A percentile compares a stretch with the other conserved stretches of the same genome.
These are phyloP conservation scores for Hepsetus odoe DNA, from an alignment of 2,113 vertebrate species.

Conservation along the genomic window DNA sequence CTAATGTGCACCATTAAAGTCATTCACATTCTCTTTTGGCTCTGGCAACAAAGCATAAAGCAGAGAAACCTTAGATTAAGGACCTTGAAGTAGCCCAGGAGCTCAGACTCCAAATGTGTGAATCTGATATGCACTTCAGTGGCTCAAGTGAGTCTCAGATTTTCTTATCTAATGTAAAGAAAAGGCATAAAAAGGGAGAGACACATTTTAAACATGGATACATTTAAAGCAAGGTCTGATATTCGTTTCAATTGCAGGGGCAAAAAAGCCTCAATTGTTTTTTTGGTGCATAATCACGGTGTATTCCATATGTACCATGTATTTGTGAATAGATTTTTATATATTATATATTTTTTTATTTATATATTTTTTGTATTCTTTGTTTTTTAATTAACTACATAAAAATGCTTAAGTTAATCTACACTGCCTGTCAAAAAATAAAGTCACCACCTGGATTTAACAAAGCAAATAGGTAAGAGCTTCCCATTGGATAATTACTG, in stretches of 20 bases:
- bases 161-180: constrained; percentile 48
- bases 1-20: constrained; percentile 54
- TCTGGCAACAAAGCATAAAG: constrained; percentile 72
- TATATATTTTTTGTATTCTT: no score
- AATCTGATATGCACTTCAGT: constrained; percentile 61
- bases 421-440: no score
- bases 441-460: no score
- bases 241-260: not conserved
- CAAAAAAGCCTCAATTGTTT: not conserved
- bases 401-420: no score
- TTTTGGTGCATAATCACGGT: no score
- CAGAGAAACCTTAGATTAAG: constrained; percentile 54
- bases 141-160: constrained; percentile 42
- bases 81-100: constrained; percentile 45
- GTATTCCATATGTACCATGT: no score
- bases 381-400: no score
- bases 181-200: constrained; percentile 64
- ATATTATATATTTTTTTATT: no score
- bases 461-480: no score
- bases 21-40: constrained; percentile 60
- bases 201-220: constrained; percentile 35
- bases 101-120: constrained; percentile 49
- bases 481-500: no score
- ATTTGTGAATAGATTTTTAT: no score
- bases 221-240: constrained; percentile 5